Evolutionary conservation across 30 jellyfish, hydroid and myxozoan genomes (phyloP).

Genomic region (Aurelia coerulea): DNA sequence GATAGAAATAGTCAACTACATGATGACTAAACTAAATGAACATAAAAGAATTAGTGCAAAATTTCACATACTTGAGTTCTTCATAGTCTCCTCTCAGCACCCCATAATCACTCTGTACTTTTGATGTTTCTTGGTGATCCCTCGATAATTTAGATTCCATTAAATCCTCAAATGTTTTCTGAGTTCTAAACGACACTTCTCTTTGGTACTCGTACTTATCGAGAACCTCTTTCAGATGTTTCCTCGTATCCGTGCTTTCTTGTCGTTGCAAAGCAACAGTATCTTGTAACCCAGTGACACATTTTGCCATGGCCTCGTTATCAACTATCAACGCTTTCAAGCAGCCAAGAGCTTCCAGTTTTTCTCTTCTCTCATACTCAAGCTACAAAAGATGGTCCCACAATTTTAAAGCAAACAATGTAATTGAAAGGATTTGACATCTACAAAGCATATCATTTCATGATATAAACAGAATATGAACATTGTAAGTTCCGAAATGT

Average conservation of each 20-base stretch:
- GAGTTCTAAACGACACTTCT: constrained; percentile 62
- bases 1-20: too few species aligned
- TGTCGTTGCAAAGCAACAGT: constrained; percentile 72
- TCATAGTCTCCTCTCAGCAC: constrained; percentile 36
- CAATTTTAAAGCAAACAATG: background rate
- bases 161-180: constrained; percentile 63
- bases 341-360: constrained; percentile 87
- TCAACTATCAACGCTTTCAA: constrained; percentile 77
- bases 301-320: constrained; percentile 83
- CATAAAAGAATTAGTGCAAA: too few species aligned
- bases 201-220: constrained; percentile 65
- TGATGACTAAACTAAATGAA: too few species aligned
- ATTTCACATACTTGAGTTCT: constrained; percentile 34
- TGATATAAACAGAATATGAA: too few species aligned
- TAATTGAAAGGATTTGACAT: background rate
- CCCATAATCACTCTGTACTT: constrained; percentile 28
- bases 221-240: constrained; percentile 65
- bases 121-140: constrained; percentile 37
- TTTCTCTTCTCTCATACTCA: constrained; percentile 68
- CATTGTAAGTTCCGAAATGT: too few species aligned
- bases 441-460: too few species aligned
- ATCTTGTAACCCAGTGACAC: constrained; percentile 75
- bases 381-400: constrained; percentile 8
- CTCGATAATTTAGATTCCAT: constrained; percentile 59
- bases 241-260: constrained; percentile 62